These are phyloP conservation scores for Cololabis saira DNA, from an alignment of 2,113 vertebrate species.

Conservation along the genomic window DNA sequence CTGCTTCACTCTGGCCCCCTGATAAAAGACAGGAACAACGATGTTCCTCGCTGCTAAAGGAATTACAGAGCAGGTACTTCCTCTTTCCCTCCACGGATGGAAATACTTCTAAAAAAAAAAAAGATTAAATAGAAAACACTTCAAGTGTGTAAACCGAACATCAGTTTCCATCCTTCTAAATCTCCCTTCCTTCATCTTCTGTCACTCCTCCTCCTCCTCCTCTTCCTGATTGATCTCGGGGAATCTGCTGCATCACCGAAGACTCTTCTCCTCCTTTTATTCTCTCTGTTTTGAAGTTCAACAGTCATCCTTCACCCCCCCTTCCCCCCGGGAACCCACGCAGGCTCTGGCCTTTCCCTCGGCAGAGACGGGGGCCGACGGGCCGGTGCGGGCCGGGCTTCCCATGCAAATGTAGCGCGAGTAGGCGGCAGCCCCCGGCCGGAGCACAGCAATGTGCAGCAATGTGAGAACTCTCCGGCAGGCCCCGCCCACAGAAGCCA, in stretches of 20 bases:
- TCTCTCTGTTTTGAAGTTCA: slow-evolving; percentile 26
- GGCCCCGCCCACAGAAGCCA: slow-evolving; percentile 59
- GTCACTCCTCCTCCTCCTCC: neutral
- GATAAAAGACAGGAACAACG: too few relatives aligned
- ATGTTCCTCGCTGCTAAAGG: too few relatives aligned
- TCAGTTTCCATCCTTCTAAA: neutral
- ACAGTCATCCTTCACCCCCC: slow-evolving; percentile 54
- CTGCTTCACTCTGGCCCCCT: too few relatives aligned
- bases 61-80: too few relatives aligned
- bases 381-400: slow-evolving; percentile 53
- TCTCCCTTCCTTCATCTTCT: neutral
- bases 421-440: slow-evolving; percentile 63
- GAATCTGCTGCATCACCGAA: neutral
- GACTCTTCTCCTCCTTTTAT: neutral
- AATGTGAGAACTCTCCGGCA: slow-evolving; percentile 63
- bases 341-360: slow-evolving; percentile 34
- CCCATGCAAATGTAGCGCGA: slow-evolving; percentile 74
- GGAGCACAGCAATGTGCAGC: slow-evolving; percentile 62
- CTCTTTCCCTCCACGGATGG: too few relatives aligned
- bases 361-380: slow-evolving; percentile 33
- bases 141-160: slow-evolving; percentile 1
- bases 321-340: slow-evolving; percentile 39
- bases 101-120: neutral
- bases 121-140: slow-evolving; percentile 1
- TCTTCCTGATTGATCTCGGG: neutral